phyloP scores from a whole-genome alignment of 2,888 invertebrate species.

The Mesorhabditis belari region DNA sequence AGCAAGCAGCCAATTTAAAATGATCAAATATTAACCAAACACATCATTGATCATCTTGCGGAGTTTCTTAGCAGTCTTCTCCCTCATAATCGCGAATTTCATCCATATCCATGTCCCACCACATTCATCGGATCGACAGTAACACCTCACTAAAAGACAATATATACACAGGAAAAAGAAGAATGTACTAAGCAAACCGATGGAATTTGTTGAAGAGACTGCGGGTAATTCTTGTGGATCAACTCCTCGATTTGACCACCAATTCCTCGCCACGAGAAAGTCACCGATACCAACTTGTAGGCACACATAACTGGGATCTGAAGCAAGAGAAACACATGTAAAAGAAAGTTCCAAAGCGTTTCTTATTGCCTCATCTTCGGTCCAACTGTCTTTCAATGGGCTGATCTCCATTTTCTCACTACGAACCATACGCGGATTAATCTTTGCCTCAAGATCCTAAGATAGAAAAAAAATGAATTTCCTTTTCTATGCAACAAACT shows the following conservation, averaged over 20 bases:
- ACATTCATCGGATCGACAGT: slow-evolving; percentile 96
- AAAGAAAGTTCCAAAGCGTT: background rate
- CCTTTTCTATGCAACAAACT: background rate
- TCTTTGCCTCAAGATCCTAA: slow-evolving; percentile 78
- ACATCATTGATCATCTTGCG: slow-evolving; percentile 59
- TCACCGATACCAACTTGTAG: slow-evolving; percentile 87
- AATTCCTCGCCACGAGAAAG: slow-evolving; percentile 95
- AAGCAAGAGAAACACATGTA: background rate
- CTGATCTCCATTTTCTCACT: slow-evolving; percentile 86
- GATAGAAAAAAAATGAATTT: slow-evolving; percentile 35
- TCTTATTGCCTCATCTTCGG: slow-evolving; percentile 53
- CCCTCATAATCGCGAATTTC: slow-evolving; percentile 88
- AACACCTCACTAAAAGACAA: slow-evolving; percentile 68
- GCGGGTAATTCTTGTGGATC: slow-evolving; percentile 6
- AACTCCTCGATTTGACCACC: slow-evolving; percentile 74
- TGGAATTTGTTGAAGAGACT: background rate
- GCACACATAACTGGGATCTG: slow-evolving; percentile 73
- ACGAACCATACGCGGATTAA: slow-evolving; percentile 78
- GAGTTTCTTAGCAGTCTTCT: slow-evolving; percentile 84
- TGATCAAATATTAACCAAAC: too few relatives aligned
- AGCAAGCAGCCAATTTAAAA: too few relatives aligned
- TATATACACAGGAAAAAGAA: background rate
- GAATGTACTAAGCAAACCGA: too few relatives aligned
- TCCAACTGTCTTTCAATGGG: slow-evolving; percentile 66
- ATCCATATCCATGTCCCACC: slow-evolving; percentile 93